Conservation (phyloP, 2,113 vertebrate genomes). For the Thoracochromis brauschi region DNA sequence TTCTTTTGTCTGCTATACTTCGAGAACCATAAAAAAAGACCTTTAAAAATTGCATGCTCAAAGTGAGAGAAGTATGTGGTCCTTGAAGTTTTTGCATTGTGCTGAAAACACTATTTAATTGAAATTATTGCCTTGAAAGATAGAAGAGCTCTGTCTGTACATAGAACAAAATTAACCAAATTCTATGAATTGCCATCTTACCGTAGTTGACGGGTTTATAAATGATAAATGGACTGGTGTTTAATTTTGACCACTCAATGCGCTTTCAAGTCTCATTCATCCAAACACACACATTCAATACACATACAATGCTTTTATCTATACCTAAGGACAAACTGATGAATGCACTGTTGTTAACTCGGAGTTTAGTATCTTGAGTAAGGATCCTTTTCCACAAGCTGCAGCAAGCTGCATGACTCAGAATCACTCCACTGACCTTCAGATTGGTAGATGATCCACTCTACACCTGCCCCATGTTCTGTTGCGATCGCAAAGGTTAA, state of each 20-base stretch:
- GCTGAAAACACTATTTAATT: neutral
- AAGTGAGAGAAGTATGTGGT: neutral
- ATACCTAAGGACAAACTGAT: neutral
- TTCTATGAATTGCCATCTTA: neutral
- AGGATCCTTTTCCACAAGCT: neutral
- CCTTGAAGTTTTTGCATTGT: neutral
- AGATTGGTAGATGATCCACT: neutral
- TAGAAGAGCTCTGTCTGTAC: neutral
- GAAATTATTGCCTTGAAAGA: neutral
- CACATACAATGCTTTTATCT: neutral
- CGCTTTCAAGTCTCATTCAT: neutral
- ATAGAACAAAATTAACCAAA: neutral
- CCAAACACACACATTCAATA: neutral
- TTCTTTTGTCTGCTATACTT: neutral
- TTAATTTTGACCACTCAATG: neutral
- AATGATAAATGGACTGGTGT: neutral
- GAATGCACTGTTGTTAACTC: neutral
- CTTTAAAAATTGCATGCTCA: neutral
- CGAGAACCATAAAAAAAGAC: neutral
- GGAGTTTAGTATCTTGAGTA: neutral
- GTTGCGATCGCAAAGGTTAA: neutral
- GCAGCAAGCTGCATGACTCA: neutral
- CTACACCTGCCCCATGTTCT: neutral
- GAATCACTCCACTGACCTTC: neutral
- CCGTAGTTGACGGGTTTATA: neutral